Base-by-base conservation (phyloP, 2,113 vertebrate genomes). In the Myiopsitta monachus region DNA sequence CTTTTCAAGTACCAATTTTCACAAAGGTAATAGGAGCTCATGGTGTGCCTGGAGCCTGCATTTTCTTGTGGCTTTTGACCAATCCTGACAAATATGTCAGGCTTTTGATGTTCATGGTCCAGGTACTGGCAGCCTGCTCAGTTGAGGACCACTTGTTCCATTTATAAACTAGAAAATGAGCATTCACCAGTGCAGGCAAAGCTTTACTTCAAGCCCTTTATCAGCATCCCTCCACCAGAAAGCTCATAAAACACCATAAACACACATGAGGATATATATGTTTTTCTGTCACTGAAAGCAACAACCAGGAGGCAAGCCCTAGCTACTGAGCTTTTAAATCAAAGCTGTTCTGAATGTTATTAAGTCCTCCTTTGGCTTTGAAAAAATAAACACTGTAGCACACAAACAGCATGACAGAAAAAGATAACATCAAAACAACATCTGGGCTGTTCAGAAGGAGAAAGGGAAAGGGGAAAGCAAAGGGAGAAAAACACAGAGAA, bases 291-390 rank as follows among this genome's bases (percentile, higher is more conserved):
- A 87, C 47, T 2, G 9, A 72, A 88, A 93, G 73, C 27, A 61
- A 67, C 72, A 77, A 43, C 14, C 33, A 86, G 43, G 61, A 94
- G 68, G 88, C 87, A 95, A 85, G 87, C 23, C 49, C 61, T 16
- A 64, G 84, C 90, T 92, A 95, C 94, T 36, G 73, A 90, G 92
- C 80, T 88, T 87, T 81, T 78, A 92, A 87, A 96, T 83, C 76
- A 96, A 96, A 95, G 83, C 76, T 92, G 64, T 75, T 64, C 92
- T 92, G 43, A 47, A 76, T 55, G 68, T 90, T 90, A 61, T 72
- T 83, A 93, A 88, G 87, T 64, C 46, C 47, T 86, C 64, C 76
- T 86, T 70, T 31, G 27, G 33, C 76, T 88, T 88, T 90, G 85
- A 88, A 87, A 95, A 95, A 96, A 75, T 77, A 72, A 94, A 94